Conservation (phyloP, 92 coral and sea anemone genomes). For the Chrysogorgia sp. region DNA sequence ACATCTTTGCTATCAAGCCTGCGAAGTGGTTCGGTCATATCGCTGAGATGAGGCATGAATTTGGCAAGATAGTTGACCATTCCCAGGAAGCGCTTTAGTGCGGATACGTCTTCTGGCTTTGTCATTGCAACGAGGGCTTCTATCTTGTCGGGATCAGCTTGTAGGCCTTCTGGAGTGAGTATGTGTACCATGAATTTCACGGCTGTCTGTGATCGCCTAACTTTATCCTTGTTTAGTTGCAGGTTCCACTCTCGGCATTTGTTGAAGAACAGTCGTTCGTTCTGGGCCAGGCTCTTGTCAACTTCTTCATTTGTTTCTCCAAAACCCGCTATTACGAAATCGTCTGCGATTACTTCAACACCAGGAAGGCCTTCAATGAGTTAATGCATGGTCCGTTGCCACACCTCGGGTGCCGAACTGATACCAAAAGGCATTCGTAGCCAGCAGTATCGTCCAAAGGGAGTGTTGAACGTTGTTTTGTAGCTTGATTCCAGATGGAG, state of each 20-base stretch:
- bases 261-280: conserved; percentile 57
- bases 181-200: conserved; percentile 64
- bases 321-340: conserved; percentile 66
- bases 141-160: conserved; percentile 61
- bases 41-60: conserved; percentile 63
- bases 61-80: conserved; percentile 66
- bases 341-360: conserved; percentile 63
- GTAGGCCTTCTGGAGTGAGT: conserved; percentile 57
- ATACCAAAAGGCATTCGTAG: conserved; percentile 27
- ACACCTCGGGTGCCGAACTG: conserved; percentile 20
- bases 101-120: conserved; percentile 48
- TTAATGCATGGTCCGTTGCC: conserved; percentile 38
- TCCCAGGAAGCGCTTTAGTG: conserved; percentile 58
- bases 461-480: conserved; percentile 56
- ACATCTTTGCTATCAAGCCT: conserved; percentile 54
- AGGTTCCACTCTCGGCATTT: conserved; percentile 65
- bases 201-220: conserved; percentile 38
- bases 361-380: conserved; percentile 15
- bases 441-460: conserved; percentile 45
- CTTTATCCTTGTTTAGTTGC: conserved; percentile 56
- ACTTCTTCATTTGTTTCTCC: conserved; percentile 61
- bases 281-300: conserved; percentile 52
- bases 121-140: conserved; percentile 63
- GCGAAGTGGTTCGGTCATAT: conserved; percentile 64
- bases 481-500: conserved; percentile 54